phyloP scores from a whole-genome alignment of 1,140 invertebrate genomes.

The Belonocnema kinseyi region DNA sequence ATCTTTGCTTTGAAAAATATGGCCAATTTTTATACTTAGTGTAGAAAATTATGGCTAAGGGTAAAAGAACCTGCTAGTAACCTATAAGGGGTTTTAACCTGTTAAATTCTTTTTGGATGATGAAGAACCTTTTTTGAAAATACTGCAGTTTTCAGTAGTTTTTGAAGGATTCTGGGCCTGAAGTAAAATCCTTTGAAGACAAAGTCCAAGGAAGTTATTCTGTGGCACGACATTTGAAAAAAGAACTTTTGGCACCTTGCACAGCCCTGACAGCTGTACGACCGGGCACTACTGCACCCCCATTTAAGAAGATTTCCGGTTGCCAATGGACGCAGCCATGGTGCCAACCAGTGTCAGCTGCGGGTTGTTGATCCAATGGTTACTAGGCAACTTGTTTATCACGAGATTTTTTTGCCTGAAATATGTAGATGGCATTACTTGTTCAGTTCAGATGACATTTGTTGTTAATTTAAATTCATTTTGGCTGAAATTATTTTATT shows the following conservation, averaged over 20 bases:
- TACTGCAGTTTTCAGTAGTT: no score
- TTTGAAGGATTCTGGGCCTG: no score
- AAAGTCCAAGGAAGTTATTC: constrained; percentile 32
- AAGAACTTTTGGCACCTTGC: constrained; percentile 53
- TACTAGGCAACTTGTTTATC: constrained; percentile 19
- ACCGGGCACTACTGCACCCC: not conserved
- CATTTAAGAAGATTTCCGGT: constrained; percentile 55
- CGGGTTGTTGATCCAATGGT: constrained; percentile 58
- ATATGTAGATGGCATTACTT: not conserved
- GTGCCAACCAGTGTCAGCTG: constrained; percentile 14
- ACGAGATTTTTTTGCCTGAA: not conserved
- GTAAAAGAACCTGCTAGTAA: no score
- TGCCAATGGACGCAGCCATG: constrained; percentile 36
- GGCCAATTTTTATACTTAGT: no score
- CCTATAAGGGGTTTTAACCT: no score
- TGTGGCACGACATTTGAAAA: constrained; percentile 52
- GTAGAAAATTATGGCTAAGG: no score
- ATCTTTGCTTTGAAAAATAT: no score
- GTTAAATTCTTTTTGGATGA: no score
- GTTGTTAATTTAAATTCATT: not conserved
- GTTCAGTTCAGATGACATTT: not conserved
- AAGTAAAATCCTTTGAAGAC: not conserved
- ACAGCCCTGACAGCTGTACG: constrained; percentile 49
- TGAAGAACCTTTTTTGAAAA: no score
- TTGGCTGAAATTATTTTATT: not conserved